Evolutionary conservation across 2,888 invertebrate genomes (phyloP).

Genomic region (Myopa testacea): DNA sequence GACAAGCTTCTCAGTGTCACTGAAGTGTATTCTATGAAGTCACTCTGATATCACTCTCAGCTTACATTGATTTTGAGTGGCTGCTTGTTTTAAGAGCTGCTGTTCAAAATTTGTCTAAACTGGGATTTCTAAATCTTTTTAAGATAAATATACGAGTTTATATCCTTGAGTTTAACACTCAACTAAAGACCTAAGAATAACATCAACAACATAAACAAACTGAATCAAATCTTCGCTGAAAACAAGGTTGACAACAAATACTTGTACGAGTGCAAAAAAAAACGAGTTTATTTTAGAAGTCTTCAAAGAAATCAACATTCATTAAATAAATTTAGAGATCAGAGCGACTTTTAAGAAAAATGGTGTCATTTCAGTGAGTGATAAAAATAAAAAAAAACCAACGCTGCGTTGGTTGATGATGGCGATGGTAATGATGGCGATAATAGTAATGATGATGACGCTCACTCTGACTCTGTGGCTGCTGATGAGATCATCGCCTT

Average conservation of each 20-base stretch:
- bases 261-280: no score
- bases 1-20: no score
- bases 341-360: neutral
- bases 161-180: neutral
- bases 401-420: neutral
- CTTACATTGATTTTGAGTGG: no score
- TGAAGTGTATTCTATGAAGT: no score
- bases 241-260: constrained; percentile 4
- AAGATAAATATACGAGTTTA: no score
- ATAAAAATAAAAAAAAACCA: neutral
- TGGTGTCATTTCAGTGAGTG: neutral
- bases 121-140: no score
- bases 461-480: neutral
- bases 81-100: no score
- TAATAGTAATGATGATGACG: no score
- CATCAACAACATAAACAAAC: constrained; percentile 7
- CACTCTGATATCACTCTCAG: no score
- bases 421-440: neutral
- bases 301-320: constrained; percentile 3
- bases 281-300: neutral
- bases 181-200: constrained; percentile 8
- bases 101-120: no score
- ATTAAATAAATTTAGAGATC: neutral
- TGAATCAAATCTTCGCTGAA: neutral
- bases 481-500: constrained; percentile 18